These are phyloP conservation scores for Microtus oregoni DNA, from an alignment of 2,113 vertebrate species.

Conservation along the genomic window DNA sequence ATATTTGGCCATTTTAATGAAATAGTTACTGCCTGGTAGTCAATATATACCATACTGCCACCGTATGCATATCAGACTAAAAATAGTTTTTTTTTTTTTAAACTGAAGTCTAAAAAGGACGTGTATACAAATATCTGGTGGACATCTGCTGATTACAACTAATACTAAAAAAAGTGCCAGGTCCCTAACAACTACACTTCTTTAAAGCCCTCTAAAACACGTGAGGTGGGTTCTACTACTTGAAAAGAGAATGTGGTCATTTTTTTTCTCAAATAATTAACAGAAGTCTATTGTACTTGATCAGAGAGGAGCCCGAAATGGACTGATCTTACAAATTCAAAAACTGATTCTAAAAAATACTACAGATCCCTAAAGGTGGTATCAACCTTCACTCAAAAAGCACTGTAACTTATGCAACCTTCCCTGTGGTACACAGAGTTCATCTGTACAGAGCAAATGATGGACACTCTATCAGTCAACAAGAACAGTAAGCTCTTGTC, in stretches of 20 bases:
- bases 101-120: too few relatives aligned
- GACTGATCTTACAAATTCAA: background rate
- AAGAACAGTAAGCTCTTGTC: too few relatives aligned
- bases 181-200: too few relatives aligned
- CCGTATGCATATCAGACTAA: background rate
- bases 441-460: slow-evolving; percentile 22
- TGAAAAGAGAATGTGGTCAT: too few relatives aligned
- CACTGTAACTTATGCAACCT: slow-evolving; percentile 20
- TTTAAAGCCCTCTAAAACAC: too few relatives aligned
- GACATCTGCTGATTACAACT: too few relatives aligned
- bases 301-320: background rate
- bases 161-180: too few relatives aligned
- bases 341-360: background rate
- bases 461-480: background rate
- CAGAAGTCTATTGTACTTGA: background rate
- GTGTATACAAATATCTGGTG: too few relatives aligned
- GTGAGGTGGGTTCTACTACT: too few relatives aligned
- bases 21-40: slow-evolving; percentile 30
- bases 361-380: background rate
- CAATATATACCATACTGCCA: background rate
- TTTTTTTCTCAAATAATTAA: background rate
- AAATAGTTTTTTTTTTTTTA: background rate
- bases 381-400: slow-evolving; percentile 32
- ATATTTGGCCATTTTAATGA: slow-evolving; percentile 36
- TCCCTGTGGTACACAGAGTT: background rate